phyloP scores from a whole-genome alignment of 1,140 invertebrate genomes.

The Colletes latitarsis region DNA sequence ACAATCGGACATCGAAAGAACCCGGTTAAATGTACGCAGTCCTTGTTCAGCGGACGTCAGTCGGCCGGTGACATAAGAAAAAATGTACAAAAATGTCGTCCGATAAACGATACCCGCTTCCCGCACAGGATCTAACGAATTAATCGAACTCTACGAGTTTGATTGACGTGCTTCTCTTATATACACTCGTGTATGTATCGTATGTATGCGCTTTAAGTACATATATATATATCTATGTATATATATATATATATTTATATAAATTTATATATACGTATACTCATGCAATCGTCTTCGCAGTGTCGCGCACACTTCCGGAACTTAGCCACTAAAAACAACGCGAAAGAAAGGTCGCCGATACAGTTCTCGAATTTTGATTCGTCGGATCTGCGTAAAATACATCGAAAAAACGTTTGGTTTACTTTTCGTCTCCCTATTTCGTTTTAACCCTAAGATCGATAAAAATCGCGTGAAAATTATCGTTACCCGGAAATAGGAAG shows the following conservation, averaged over 20 bases:
- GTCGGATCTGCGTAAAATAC: constrained; percentile 1
- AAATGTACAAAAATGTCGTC: constrained; percentile 70
- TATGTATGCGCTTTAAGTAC: constrained; percentile 51
- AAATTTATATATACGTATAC: constrained; percentile 51
- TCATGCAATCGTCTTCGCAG: constrained; percentile 61
- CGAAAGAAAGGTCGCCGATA: neutral
- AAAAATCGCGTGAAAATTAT: constrained; percentile 12
- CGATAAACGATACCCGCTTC: constrained; percentile 43
- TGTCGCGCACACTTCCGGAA: constrained; percentile 54
- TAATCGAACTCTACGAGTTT: constrained; percentile 72
- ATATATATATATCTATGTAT: constrained; percentile 44
- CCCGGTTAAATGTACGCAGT: constrained; percentile 13
- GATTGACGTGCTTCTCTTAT: constrained; percentile 70
- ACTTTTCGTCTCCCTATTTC: too few relatives aligned
- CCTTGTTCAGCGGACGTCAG: constrained; percentile 46
- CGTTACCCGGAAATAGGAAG: constrained; percentile 26
- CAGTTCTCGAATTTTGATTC: neutral
- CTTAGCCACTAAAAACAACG: neutral
- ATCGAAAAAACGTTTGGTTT: constrained; percentile 14
- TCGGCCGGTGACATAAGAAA: constrained; percentile 59
- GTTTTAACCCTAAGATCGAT: neutral
- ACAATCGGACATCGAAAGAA: constrained; percentile 26
- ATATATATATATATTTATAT: constrained; percentile 33
- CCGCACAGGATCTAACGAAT: constrained; percentile 51
- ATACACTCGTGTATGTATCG: constrained; percentile 62